A percentile compares a stretch with the other conserved stretches of the same genome.
phyloP scores from a whole-genome alignment of 2,888 invertebrate genomes.

The Tuberolachnus salignus region DNA sequence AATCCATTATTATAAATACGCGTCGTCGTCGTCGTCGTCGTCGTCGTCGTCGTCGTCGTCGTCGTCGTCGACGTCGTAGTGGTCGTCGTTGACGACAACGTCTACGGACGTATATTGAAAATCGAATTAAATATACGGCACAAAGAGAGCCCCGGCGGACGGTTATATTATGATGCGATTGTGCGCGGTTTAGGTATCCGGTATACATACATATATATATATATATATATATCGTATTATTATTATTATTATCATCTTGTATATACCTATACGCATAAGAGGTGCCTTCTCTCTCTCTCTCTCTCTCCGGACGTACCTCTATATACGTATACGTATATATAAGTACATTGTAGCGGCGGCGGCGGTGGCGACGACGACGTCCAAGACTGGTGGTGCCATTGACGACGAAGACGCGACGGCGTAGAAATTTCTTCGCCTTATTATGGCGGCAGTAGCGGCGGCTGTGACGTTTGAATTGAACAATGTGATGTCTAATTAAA shows the following conservation, averaged over 20 bases:
- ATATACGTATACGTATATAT: no score
- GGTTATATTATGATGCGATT: constrained; percentile 9
- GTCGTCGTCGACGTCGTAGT: background rate
- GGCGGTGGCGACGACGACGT: background rate
- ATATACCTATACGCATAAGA: no score
- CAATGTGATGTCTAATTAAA: constrained; percentile 55
- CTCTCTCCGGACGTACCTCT: background rate
- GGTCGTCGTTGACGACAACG: no score
- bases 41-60: background rate
- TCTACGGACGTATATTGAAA: constrained; percentile 13
- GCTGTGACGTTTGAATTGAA: constrained; percentile 53
- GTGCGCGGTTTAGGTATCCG: background rate
- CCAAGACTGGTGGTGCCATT: constrained; percentile 31
- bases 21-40: background rate
- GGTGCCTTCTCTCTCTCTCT: no score
- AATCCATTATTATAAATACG: background rate
- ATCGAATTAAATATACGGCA: constrained; percentile 14
- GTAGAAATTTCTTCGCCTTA: constrained; percentile 36
- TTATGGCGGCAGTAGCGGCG: background rate
- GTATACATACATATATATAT: no score
- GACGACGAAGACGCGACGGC: constrained; percentile 1
- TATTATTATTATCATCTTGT: no score
- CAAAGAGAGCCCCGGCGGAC: background rate
- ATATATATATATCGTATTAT: no score
- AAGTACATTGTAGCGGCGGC: background rate